phyloP scores from a whole-genome alignment of 2,888 invertebrate species.

The Caenorhabditis macrosperma region DNA sequence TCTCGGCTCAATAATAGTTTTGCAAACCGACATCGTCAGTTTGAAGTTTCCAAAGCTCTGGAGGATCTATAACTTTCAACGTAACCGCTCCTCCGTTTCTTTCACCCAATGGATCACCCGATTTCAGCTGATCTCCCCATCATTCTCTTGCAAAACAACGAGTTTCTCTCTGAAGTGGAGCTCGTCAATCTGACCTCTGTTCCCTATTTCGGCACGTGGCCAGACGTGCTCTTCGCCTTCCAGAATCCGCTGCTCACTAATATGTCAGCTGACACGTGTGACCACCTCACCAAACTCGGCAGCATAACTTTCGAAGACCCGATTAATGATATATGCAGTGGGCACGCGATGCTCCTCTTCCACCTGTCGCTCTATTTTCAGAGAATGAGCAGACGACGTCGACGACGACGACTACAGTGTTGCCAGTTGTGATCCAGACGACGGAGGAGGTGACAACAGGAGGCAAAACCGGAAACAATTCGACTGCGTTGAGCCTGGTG shows the following conservation, averaged over 20 bases:
- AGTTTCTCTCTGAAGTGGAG: constrained; percentile 12
- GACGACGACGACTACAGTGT: neutral
- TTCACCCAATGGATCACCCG: no score
- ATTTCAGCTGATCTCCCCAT: constrained; percentile 52
- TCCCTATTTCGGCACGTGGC: constrained; percentile 39
- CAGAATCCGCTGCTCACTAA: constrained; percentile 34
- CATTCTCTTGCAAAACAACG: constrained; percentile 46
- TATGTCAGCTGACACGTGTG: constrained; percentile 29
- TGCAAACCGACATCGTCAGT: constrained; percentile 25
- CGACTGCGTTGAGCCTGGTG: neutral
- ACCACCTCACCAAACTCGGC: constrained; percentile 27
- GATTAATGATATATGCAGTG: constrained; percentile 24
- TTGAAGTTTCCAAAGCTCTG: constrained; percentile 40
- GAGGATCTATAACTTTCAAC: constrained; percentile 54
- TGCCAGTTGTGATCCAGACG: neutral
- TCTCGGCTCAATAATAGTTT: constrained; percentile 40
- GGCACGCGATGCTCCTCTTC: neutral
- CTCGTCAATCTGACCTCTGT: constrained; percentile 37
- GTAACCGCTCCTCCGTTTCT: constrained; percentile 15
- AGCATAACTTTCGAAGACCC: constrained; percentile 32
- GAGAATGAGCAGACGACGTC: constrained; percentile 5
- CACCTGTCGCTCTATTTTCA: constrained; percentile 17
- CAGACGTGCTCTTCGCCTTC: constrained; percentile 38
- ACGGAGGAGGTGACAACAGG: neutral
- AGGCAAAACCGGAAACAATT: neutral